Base-by-base conservation (phyloP, 2,888 invertebrate genomes). In the Microctonus hyperodae region DNA sequence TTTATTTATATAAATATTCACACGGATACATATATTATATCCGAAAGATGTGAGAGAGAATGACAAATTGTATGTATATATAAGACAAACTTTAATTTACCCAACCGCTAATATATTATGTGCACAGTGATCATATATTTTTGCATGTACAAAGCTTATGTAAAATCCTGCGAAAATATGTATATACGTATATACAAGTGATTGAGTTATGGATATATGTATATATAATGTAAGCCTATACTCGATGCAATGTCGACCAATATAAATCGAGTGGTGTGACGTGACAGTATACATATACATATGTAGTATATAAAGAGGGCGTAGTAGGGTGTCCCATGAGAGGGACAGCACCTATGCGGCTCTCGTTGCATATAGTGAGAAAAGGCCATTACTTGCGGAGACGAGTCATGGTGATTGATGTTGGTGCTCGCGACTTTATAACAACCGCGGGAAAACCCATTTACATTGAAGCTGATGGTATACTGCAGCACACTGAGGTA, bases 371-470 rank as follows among this genome's bases (percentile, higher is more conserved):
- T 44, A 44, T 44, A 51, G 62, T 62, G 62, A 62, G 53, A 53
- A 53, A 31, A 62, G 62, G 25, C 53, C 60, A 50, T 60, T 60
- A 60, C 33, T 50, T 50, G 60, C 33, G 60, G 44, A 60, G 31
- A 60, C 37, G 37, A 51, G 53, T 20, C 13, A 55, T 25, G 25
- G 35, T 61, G 61, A 66, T 66, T 66, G 61, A 66, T 62, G 66
- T 48, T 56, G 56, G 44, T 20, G 23, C 33, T 31, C 35, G 57
- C 56, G 55, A 48, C 56, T 61, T 61, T 56, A 66, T 61, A 61
- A 56, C 53, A 55, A 62, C 53, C 53, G 51, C 51, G 62, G 37
- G 37, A 62, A 53, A 62, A 33, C 37, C 62, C 44, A 60, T 60
- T 60, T 60, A 60, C 59, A 60, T 60, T 28, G 31, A 44, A 44